Base-by-base conservation (phyloP, 2,888 invertebrate genomes). In the Clepsis dumicolana region DNA sequence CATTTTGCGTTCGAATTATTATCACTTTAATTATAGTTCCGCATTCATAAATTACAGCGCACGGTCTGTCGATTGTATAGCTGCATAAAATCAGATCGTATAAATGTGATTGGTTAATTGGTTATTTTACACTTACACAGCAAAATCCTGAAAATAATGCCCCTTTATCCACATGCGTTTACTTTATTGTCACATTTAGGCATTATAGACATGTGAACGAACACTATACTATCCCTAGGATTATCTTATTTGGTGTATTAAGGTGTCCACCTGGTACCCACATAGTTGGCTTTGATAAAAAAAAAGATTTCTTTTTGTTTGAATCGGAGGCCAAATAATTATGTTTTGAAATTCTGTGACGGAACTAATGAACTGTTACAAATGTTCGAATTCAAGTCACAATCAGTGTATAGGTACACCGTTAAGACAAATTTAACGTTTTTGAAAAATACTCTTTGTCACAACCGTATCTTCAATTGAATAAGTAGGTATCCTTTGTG, bases 1-100 rank as follows among this genome's bases (percentile, higher is more conserved):
- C 56, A 69, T 69, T 71, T 71, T 70, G 50, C 65, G 56, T 56
- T 72, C 65, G 65, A 71, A 72, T 73, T 69, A 72, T 72, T 72
- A 72, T 70, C 61, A 65, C 61, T 64, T 71, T 72, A 70, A 72
- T 73, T 72, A 66, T 53, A 69, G 54, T 68, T 60, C 66, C 61
- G 66, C 57, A 57, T 72, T 63, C 61, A 62, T 72, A 68, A 71
- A 65, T 71, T 64, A 68, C 63, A 50, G 60, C 44, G 41, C 27
- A n/a, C 38, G 35, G 32, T 64, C 54, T 67, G 67, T 57, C 53
- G 57, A 63, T 63, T 60, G 52, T 56, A n/a, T n/a, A 48, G 27
- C 41, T 44, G 48, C 35, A 62, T 61, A 41, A 32, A 56, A 56
- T 32, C 18, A 62, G 59, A 44, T 60, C 44, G 27, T 54, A 48